These are phyloP conservation scores for Exephanes ischioxanthus DNA, from an alignment of 2,888 invertebrate species.

Conservation along the genomic window DNA sequence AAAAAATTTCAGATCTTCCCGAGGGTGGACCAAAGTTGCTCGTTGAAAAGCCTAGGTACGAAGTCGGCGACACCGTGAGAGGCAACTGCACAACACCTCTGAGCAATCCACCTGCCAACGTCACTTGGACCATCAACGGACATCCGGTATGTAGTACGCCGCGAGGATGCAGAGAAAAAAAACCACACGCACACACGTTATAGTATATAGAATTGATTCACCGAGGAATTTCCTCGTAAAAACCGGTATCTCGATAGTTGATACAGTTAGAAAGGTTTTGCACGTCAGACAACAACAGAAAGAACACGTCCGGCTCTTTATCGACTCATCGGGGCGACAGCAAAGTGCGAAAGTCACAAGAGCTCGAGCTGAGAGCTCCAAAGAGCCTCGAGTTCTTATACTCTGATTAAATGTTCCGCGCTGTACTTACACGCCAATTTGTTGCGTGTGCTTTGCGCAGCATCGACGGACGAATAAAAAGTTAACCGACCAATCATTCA, in stretches of 20 bases:
- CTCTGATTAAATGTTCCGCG: conserved; percentile 13
- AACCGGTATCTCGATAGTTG: conserved; percentile 31
- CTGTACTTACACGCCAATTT: conserved; percentile 42
- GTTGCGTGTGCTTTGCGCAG: not conserved
- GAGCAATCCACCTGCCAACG: conserved; percentile 89
- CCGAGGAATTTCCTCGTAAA: conserved; percentile 11
- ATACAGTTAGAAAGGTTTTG: conserved; percentile 10
- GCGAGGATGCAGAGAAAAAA: conserved; percentile 56
- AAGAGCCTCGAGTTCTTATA: conserved; percentile 25
- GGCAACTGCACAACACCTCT: conserved; percentile 90
- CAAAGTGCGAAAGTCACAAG: conserved; percentile 31
- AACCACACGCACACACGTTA: conserved; percentile 12
- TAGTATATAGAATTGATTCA: conserved; percentile 2
- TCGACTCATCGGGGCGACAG: not conserved
- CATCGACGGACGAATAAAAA: not conserved
- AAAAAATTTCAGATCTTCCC: conserved; percentile 87
- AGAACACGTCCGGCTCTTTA: conserved; percentile 8
- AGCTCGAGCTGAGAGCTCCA: not conserved
- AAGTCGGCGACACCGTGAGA: conserved; percentile 89
- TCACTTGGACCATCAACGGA: conserved; percentile 90
- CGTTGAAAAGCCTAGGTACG: conserved; percentile 90
- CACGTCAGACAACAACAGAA: not conserved
- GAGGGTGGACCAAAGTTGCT: conserved; percentile 89
- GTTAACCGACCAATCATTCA: conserved; percentile 12
- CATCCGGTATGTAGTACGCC: conserved; percentile 77